Base-by-base conservation (phyloP, 2,113 vertebrate species). In the Engystomops pustulosus region DNA sequence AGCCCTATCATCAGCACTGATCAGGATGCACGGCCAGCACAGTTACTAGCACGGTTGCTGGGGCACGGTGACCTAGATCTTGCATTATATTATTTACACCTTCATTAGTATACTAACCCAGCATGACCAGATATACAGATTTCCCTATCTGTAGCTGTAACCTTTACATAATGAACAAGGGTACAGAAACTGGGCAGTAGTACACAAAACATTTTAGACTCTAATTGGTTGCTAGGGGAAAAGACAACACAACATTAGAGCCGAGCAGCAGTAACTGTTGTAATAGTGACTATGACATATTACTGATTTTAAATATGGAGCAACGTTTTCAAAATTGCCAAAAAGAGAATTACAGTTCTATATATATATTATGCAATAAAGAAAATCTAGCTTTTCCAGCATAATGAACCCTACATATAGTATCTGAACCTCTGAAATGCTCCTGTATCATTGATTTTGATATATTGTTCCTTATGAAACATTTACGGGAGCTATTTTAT, bases 171-270 rank as follows among this genome's bases (percentile, higher is more conserved):
- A 45, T 51, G 77, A 51, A 49, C 41, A 47, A 51, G 15, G 36
- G 25, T 23, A 49, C 65, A 80, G 27, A 34, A 18, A 51, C 30
- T 20, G 23, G 44, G 8, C 12, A 18, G 9, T 68, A 9, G 44
- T 68, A 49, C 18, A 49, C n/a, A 20, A 47, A 18, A 17, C 14
- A 47, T 38, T 68, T 34, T 20, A 49, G 65, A 38, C 30, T 36
- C 51, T 80, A 80, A 69, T 68, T 80, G 62, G 65, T 45, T 80
- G 79, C 79, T 34, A n/a, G 27, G 79, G 62, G 79, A 53, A 80
- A 80, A 49, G 18, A 69, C 62, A 80, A 23, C 30, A 69, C 6
- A 17, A 69, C 27, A 69, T 36, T 80, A 20, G 79, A 53, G 41
- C 17, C 45, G 3, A 80, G 38, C 17, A 58, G 15, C 45, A 69